These are phyloP conservation scores for Choloepus didactylus DNA, from an alignment of 2,797 vertebrate genomes.

Conservation along the genomic window DNA sequence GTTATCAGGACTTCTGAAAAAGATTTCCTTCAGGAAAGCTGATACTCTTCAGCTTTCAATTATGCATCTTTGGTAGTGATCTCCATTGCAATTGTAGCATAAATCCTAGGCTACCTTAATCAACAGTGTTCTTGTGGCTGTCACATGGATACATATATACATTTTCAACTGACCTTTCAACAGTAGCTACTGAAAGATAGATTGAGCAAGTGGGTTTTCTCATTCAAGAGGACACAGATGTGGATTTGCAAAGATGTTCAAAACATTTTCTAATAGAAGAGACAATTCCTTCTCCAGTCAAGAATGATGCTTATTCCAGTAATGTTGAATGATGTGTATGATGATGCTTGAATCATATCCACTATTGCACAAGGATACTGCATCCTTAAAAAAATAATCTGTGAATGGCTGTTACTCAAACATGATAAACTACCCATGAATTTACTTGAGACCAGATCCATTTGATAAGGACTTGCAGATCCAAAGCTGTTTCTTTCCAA, in stretches of 20 bases:
- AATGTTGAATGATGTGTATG: not conserved
- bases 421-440: not conserved
- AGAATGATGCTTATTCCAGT: not conserved
- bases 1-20: not conserved
- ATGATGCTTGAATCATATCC: not conserved
- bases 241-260: constrained; percentile 13
- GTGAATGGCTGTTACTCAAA: not conserved
- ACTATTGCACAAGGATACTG: not conserved
- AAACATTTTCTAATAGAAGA: constrained; percentile 61
- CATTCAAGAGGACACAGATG: constrained; percentile 50
- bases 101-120: not conserved
- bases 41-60: not conserved
- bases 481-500: not conserved
- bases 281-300: not conserved
- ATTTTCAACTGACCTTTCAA: constrained; percentile 46
- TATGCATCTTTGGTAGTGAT: not conserved
- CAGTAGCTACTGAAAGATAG: constrained; percentile 37
- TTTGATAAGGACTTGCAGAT: constrained; percentile 7
- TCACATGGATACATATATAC: not conserved
- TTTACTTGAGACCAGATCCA: not conserved
- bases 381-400: not conserved
- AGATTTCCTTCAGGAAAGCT: not conserved
- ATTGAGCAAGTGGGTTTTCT: not conserved
- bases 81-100: not conserved
- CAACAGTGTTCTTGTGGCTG: not conserved